A percentile compares a stretch with the other conserved stretches of the same genome.
These are phyloP conservation scores for Dicycla oo DNA, from an alignment of 2,888 invertebrate genomes.

Conservation along the genomic window DNA sequence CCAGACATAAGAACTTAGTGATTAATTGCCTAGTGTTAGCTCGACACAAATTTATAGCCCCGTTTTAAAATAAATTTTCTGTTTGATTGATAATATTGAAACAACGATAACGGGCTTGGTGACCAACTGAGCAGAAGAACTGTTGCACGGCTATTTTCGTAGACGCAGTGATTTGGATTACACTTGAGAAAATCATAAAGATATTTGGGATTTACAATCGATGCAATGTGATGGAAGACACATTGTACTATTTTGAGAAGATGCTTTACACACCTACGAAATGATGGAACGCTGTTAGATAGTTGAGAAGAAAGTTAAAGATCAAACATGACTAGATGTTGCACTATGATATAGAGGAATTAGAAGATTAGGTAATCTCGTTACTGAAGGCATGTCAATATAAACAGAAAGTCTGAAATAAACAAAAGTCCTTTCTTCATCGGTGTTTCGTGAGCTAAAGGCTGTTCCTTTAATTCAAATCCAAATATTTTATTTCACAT, in stretches of 20 bases:
- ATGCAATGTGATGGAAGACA: not conserved
- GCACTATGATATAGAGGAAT: not conserved
- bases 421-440: not conserved
- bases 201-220: not conserved
- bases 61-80: conserved; percentile 37
- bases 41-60: conserved; percentile 34
- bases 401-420: not conserved
- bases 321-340: not conserved
- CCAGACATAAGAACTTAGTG: conserved; percentile 50
- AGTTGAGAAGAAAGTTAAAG: not conserved
- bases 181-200: not conserved
- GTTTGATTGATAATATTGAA: conserved; percentile 36
- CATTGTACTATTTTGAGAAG: not conserved
- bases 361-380: not conserved
- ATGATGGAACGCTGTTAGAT: not conserved
- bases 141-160: not conserved
- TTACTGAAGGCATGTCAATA: not conserved
- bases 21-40: conserved; percentile 50
- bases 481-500: too few relatives aligned
- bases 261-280: not conserved
- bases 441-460: not conserved
- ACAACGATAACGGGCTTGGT: conserved; percentile 5
- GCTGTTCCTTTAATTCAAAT: too few relatives aligned
- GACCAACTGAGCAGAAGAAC: conserved; percentile 8
- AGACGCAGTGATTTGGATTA: not conserved